Evolutionary conservation across 2,797 vertebrate genomes (phyloP), one percentile per base, ranked within the genome.

Genomic region (Propithecus deckenii): DNA sequence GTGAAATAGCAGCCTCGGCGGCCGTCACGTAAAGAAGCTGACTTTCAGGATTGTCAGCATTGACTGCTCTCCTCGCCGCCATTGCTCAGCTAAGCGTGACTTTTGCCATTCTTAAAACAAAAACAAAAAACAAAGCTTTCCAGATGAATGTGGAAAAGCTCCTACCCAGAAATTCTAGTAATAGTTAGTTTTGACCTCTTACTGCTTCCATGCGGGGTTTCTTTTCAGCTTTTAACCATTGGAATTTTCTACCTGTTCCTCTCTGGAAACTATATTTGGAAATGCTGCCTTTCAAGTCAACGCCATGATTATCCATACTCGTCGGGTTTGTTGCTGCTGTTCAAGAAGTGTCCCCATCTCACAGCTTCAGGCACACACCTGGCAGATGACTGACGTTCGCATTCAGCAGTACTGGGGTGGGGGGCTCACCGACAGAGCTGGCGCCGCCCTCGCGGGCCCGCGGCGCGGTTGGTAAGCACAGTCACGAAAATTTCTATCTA

Each of bases 401-500:
- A 63, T 95, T 69, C 63, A 43, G 84, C 83, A 74, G 96, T 95
- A 32, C 89, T 87, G 72, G 48, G 94, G 35, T 28, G 7, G 81
- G 48, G 22, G 84, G 17, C 69, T 88, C 92, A 7, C 57, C 79
- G 35, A 78, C 91, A n/a, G 71, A 93, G 41, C 43, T 69, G 97
- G 96, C n/a, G 35, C 95, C 98, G 84, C 48, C 94, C 92, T 90
- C 50, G 84, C 95, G 96, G 98, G 97, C 98, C 98, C 97, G 98
- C 97, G 94, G 5, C 71, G 97, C 94, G 95, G 97, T 97, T 97
- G 96, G 97, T 98, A 98, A 99, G 98, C 98, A 98, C 98, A 98
- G 98, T 98, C 98, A 97, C n/a, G 98, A 97, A 98, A 97, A 86
- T 98, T 98, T 98, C 96, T 98, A 96, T 98, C 98, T 98, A 98